Evolutionary conservation across 2,113 vertebrate genomes (phyloP), one percentile per base, ranked within the genome.

Genomic region (Lagopus leucura): DNA sequence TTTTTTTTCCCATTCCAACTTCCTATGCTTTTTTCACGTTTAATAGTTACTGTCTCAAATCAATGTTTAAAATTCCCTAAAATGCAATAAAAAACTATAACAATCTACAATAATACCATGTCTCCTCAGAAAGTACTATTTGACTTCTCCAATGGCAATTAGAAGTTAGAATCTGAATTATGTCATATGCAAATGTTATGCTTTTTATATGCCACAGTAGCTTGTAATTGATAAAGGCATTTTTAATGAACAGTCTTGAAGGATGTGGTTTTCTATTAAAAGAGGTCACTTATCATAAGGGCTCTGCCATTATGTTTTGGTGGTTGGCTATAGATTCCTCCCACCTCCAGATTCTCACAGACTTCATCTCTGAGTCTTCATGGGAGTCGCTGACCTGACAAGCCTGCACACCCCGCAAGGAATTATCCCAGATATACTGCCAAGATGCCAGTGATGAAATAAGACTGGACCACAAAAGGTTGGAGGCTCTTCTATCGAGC

Each of bases 241-340:
- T 89, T 89, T 92, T 63, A 83, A 92, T 50, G n/a, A 82, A 40
- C n/a, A 30, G 25, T 30, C 90, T 57, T 17, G 74, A 92, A 94
- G 84, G 61, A 92, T 92, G 83, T 86, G 57, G 71, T 67, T 95
- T 90, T 57, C 58, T 69, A 21, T 84, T 82, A 82, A 47, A 89
- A 91, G 70, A 86, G 52, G 63, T 72, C 11, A 6, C 11, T 76
- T 88, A 61, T 13, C 60, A 70, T n/a, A 65, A 89, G 43, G 38
- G 50, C 54, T 54, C 79, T 54, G 66, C 40, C 86, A 73, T 72
- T 90, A 9, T 34, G 11, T 76, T 79, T 82, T 30, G 45, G 55
- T 74, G 79, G 42, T 13, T 78, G 60, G 64, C 40, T 86, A 58
- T 21, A 92, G 47, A 90, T 50, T 54, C 42, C 52, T 92, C 80